These are phyloP conservation scores for Litoditis marina DNA, from an alignment of 2,888 invertebrate species.

Conservation along the genomic window DNA sequence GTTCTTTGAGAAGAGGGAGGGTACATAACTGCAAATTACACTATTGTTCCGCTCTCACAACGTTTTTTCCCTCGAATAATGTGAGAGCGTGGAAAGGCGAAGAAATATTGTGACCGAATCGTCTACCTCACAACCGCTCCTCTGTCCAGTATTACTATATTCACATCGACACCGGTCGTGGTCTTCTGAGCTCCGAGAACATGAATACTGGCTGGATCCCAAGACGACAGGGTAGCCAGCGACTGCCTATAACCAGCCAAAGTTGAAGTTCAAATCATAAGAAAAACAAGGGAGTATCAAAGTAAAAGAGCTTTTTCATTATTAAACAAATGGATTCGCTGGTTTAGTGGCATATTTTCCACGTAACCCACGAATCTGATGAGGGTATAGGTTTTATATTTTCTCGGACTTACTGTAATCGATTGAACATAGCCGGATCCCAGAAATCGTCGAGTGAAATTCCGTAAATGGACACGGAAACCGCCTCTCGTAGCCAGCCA, in stretches of 20 bases:
- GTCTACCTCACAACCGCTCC: slow-evolving; percentile 12
- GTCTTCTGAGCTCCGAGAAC: slow-evolving; percentile 26
- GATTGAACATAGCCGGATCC: slow-evolving; percentile 47
- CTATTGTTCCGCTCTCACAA: too few relatives aligned
- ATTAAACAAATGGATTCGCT: too few relatives aligned
- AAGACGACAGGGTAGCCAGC: slow-evolving; percentile 26
- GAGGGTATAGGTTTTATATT: too few relatives aligned
- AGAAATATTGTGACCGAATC: background rate
- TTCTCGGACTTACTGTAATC: slow-evolving; percentile 36
- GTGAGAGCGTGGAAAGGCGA: too few relatives aligned
- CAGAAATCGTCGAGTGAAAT: slow-evolving; percentile 52
- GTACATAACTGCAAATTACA: too few relatives aligned
- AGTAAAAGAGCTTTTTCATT: too few relatives aligned
- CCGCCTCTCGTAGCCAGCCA: slow-evolving; percentile 46
- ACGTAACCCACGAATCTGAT: background rate
- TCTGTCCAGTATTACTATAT: slow-evolving; percentile 20
- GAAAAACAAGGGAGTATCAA: background rate
- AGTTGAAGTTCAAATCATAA: too few relatives aligned
- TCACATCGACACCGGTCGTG: slow-evolving; percentile 27
- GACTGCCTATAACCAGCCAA: slow-evolving; percentile 24
- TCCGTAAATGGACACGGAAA: slow-evolving; percentile 40
- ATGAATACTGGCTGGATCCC: slow-evolving; percentile 33
- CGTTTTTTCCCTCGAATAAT: too few relatives aligned
- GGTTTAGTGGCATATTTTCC: background rate
- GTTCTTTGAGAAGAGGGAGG: too few relatives aligned